phyloP scores from a whole-genome alignment of 2,797 vertebrate genomes.

The Thamnophis elegans region DNA sequence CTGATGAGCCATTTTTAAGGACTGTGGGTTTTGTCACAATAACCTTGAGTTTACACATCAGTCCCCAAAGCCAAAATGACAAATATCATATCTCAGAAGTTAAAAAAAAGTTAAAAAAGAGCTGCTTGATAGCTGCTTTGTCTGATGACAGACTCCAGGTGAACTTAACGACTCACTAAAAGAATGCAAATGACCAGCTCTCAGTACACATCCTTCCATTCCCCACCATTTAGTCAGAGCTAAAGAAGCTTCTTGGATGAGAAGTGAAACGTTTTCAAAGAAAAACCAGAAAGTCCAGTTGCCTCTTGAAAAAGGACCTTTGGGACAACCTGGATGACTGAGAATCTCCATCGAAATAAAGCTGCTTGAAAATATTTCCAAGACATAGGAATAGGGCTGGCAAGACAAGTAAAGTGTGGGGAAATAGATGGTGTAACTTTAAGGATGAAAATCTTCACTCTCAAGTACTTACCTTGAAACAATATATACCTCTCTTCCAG shows the following conservation, averaged over 20 bases:
- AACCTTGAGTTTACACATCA: background rate
- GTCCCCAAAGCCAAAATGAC: background rate
- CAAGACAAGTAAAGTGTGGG: conserved; percentile 40
- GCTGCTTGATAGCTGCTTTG: conserved; percentile 1
- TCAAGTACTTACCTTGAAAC: conserved; percentile 65
- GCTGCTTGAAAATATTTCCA: conserved; percentile 12
- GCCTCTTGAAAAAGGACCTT: too few species aligned
- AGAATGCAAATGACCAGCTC: background rate
- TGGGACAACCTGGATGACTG: background rate
- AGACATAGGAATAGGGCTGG: background rate
- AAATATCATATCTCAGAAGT: background rate
- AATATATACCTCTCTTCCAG: conserved; percentile 69
- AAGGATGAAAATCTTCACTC: conserved; percentile 55
- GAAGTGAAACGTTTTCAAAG: background rate
- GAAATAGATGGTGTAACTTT: conserved; percentile 49
- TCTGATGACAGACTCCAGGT: background rate
- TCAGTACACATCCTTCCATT: background rate
- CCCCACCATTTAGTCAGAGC: background rate
- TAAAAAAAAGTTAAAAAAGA: background rate
- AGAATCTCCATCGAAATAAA: background rate
- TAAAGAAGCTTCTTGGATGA: background rate
- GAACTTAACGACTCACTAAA: background rate
- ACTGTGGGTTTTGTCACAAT: conserved; percentile 21
- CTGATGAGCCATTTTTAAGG: background rate
- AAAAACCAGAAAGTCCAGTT: background rate